phyloP scores from a whole-genome alignment of 2,797 vertebrate species.

The Poeciliopsis infans region DNA sequence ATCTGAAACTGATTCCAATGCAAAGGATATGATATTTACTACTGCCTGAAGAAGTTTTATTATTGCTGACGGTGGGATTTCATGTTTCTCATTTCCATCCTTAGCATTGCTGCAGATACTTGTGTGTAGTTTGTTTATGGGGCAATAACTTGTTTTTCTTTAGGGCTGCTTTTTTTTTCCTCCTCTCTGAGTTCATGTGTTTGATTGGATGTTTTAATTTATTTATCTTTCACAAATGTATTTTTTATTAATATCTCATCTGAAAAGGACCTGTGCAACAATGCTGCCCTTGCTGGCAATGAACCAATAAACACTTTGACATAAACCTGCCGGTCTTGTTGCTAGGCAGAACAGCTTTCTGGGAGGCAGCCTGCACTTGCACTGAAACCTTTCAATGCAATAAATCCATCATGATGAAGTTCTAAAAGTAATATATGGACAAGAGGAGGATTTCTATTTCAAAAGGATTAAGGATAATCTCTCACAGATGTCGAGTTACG shows the following conservation, averaged over 20 bases:
- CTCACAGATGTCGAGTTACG: neutral
- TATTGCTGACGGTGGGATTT: neutral
- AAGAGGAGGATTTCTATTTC: neutral
- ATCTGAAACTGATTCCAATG: slow-evolving; percentile 1
- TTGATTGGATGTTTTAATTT: slow-evolving; percentile 47
- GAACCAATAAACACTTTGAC: slow-evolving; percentile 36
- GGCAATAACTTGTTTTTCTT: neutral
- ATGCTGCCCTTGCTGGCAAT: neutral
- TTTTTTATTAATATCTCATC: neutral
- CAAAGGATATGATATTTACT: neutral
- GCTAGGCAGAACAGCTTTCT: neutral
- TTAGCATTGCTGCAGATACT: neutral
- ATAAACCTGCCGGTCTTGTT: slow-evolving; percentile 10
- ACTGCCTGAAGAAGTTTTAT: neutral
- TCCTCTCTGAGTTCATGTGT: slow-evolving; percentile 15
- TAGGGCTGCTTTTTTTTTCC: neutral
- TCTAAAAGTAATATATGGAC: too few species aligned
- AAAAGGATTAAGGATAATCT: neutral
- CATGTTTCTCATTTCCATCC: neutral
- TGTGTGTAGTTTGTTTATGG: neutral
- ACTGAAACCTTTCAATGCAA: neutral
- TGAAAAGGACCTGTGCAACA: slow-evolving; percentile 12
- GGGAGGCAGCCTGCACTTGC: neutral
- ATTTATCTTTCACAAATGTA: slow-evolving; percentile 12
- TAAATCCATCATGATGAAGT: neutral